A percentile compares a stretch with the other conserved stretches of the same genome.
Evolutionary conservation across 2,113 vertebrate species (phyloP).

Genomic region (Pelvicachromis taeniatus): DNA sequence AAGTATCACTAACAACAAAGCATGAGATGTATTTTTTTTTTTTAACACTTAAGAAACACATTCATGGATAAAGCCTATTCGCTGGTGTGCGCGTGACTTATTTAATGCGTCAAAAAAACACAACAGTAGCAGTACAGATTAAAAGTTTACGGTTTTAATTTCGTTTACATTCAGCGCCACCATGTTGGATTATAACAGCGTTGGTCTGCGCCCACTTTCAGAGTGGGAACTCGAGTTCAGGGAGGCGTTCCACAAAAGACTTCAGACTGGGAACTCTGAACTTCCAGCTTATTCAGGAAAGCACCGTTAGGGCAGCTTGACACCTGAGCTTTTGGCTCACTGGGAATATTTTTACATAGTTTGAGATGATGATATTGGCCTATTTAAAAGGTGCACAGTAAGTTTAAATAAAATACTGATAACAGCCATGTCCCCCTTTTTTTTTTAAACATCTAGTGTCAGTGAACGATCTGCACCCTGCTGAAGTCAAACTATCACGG

Average conservation of each 20-base stretch:
- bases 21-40: too few relatives aligned
- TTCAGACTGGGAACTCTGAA: accelerated
- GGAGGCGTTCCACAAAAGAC: neutral
- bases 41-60: neutral
- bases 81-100: neutral
- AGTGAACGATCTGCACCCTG: neutral
- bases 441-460: neutral
- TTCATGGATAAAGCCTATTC: neutral
- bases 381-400: neutral
- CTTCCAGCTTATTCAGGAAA: neutral
- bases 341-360: accelerated
- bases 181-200: neutral
- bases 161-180: neutral
- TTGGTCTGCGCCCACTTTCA: neutral
- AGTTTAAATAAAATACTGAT: neutral
- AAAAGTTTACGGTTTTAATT: neutral
- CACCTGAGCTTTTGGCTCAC: neutral
- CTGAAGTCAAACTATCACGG: neutral
- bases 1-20: neutral
- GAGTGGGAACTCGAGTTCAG: neutral
- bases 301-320: neutral
- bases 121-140: too few relatives aligned
- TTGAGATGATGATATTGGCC: too few relatives aligned
- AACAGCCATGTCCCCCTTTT: neutral
- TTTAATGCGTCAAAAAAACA: neutral